phyloP scores from a whole-genome alignment of 2,888 invertebrate genomes.

The Trachelus stipa region DNA sequence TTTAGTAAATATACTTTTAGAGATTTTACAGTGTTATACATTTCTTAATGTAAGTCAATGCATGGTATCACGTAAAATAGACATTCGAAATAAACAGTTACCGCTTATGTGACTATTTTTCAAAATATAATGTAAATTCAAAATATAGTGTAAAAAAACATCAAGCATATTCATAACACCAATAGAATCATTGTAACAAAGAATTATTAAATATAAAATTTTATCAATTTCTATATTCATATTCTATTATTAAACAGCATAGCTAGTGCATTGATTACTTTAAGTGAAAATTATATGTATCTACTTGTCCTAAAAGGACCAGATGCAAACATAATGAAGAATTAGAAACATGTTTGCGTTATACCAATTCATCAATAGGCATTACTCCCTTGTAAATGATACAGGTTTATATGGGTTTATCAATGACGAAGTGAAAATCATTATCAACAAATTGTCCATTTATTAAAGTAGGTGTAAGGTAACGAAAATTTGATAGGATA shows the following conservation, averaged over 20 bases:
- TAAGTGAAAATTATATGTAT: neutral
- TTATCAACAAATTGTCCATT: constrained; percentile 42
- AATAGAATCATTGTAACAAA: neutral
- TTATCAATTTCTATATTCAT: neutral
- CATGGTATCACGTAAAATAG: no score
- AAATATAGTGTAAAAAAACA: neutral
- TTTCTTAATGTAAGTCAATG: neutral
- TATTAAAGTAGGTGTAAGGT: constrained; percentile 37
- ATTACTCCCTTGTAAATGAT: no score
- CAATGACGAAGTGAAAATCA: neutral
- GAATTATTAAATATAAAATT: neutral
- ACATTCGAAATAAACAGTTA: no score
- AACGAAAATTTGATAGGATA: constrained; percentile 28
- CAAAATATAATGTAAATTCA: neutral
- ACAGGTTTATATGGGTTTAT: no score
- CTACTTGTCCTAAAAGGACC: neutral
- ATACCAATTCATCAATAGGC: no score
- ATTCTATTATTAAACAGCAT: neutral
- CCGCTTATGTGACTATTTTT: no score
- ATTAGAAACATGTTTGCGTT: no score
- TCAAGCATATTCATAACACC: neutral
- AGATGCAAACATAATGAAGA: neutral
- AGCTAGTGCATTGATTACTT: neutral
- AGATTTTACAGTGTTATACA: neutral
- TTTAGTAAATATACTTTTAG: neutral